A percentile compares a stretch with the other conserved stretches of the same genome.
Evolutionary conservation across 2,797 vertebrate species (phyloP).

Genomic region (Propithecus perrieri): DNA sequence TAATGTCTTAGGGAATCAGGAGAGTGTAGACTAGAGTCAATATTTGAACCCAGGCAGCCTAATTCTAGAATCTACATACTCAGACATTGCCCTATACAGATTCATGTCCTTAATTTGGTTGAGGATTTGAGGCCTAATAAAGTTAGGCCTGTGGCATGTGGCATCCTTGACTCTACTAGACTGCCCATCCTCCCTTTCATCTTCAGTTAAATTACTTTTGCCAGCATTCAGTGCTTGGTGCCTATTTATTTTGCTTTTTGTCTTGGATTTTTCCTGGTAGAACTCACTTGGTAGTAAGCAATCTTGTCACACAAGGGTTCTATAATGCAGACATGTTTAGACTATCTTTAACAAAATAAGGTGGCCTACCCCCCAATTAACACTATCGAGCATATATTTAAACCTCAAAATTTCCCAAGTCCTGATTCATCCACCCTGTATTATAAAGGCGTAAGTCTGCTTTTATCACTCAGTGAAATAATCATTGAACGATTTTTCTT

Average conservation of each 20-base stretch:
- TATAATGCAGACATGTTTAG: conserved; percentile 73
- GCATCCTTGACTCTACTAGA: neutral
- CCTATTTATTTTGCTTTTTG: conserved; percentile 72
- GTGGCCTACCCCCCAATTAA: conserved; percentile 70
- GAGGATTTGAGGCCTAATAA: conserved; percentile 31
- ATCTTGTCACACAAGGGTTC: conserved; percentile 74
- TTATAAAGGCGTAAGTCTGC: conserved; percentile 76
- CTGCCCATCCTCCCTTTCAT: neutral
- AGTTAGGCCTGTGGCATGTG: neutral
- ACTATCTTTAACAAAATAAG: conserved; percentile 81
- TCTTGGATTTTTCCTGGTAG: conserved; percentile 67
- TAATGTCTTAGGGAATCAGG: neutral
- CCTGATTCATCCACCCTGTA: conserved; percentile 13
- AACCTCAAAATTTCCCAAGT: conserved; percentile 45
- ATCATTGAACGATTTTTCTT: conserved; percentile 80
- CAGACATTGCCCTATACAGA: neutral
- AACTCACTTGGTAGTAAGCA: conserved; percentile 72
- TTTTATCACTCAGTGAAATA: conserved; percentile 81
- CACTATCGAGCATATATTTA: conserved; percentile 30
- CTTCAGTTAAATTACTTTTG: conserved; percentile 30
- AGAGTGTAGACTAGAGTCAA: neutral
- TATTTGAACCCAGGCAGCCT: neutral
- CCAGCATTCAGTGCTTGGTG: conserved; percentile 42
- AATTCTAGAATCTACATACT: neutral
- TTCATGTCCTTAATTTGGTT: neutral